These are phyloP conservation scores for Pteria penguin DNA, from an alignment of 2,888 invertebrate species.

Conservation along the genomic window DNA sequence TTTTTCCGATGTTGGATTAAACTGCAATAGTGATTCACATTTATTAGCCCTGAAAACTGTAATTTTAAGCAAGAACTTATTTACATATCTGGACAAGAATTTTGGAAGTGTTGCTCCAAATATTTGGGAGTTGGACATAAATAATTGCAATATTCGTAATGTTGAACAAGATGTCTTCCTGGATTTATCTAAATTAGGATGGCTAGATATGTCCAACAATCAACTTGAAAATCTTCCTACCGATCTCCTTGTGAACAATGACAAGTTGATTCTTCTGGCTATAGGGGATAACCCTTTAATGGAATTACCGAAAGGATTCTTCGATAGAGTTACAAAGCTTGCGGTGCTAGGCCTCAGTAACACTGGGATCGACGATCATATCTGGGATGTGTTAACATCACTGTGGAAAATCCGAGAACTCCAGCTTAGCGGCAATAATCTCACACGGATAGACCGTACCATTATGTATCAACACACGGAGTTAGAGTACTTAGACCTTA, in stretches of 20 bases:
- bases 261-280: slow-evolving; percentile 18
- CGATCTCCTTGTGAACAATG: slow-evolving; percentile 17
- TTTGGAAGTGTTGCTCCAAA: slow-evolving; percentile 14
- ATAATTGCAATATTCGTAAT: slow-evolving; percentile 7
- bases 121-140: slow-evolving; percentile 24
- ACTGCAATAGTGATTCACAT: slow-evolving; percentile 15
- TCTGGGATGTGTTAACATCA: slow-evolving; percentile 28
- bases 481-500: slow-evolving; percentile 34
- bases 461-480: not conserved
- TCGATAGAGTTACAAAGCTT: slow-evolving; percentile 2
- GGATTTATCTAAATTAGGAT: slow-evolving; percentile 14
- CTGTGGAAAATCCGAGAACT: slow-evolving; percentile 24
- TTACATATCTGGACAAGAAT: slow-evolving; percentile 9
- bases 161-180: slow-evolving; percentile 18
- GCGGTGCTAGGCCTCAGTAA: slow-evolving; percentile 18
- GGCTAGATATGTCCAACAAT: slow-evolving; percentile 41
- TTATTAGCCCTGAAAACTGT: slow-evolving; percentile 4
- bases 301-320: slow-evolving; percentile 14
- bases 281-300: slow-evolving; percentile 31
- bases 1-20: slow-evolving; percentile 11
- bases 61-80: slow-evolving; percentile 19
- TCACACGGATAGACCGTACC: slow-evolving; percentile 24
- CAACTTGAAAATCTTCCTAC: slow-evolving; percentile 29
- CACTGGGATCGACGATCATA: slow-evolving; percentile 14
- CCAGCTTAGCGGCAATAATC: slow-evolving; percentile 24